Evolutionary conservation across 2,113 vertebrate species (phyloP).

Genomic region (Arvicanthis niloticus): DNA sequence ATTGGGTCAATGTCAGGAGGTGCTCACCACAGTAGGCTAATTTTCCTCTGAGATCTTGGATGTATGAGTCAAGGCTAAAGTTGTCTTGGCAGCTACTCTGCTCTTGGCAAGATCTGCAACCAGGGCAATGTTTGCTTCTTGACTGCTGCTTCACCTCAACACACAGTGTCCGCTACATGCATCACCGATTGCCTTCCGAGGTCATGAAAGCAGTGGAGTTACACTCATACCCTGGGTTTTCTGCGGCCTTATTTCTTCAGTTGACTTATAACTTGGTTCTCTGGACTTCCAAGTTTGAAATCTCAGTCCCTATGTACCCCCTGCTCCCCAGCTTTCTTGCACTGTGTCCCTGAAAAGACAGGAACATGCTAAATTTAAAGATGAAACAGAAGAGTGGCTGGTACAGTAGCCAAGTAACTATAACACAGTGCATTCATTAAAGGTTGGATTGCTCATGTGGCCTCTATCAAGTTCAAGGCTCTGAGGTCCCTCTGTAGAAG

Average conservation of each 20-base stretch:
- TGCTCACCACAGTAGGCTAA: background rate
- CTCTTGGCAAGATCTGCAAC: constrained; percentile 41
- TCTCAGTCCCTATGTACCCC: background rate
- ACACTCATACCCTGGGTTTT: background rate
- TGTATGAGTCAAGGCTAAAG: constrained; percentile 22
- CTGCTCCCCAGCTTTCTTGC: background rate
- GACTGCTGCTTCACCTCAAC: constrained; percentile 12
- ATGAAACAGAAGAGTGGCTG: background rate
- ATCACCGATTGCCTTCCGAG: background rate
- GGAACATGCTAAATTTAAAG: constrained; percentile 25
- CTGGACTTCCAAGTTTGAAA: background rate
- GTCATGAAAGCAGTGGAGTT: background rate
- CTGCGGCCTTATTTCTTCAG: background rate
- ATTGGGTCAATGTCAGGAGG: background rate
- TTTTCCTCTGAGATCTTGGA: background rate
- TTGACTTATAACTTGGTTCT: background rate
- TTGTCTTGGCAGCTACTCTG: background rate
- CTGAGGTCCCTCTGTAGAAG: background rate
- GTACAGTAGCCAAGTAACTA: background rate
- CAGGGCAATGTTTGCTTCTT: background rate
- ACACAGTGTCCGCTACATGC: background rate
- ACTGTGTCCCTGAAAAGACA: background rate
- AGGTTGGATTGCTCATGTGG: background rate
- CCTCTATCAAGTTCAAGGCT: background rate
- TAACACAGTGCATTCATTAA: background rate